Evolutionary conservation across 2,113 vertebrate species (phyloP), one percentile per base, ranked within the genome.

Genomic region (Odontesthes bonariensis): DNA sequence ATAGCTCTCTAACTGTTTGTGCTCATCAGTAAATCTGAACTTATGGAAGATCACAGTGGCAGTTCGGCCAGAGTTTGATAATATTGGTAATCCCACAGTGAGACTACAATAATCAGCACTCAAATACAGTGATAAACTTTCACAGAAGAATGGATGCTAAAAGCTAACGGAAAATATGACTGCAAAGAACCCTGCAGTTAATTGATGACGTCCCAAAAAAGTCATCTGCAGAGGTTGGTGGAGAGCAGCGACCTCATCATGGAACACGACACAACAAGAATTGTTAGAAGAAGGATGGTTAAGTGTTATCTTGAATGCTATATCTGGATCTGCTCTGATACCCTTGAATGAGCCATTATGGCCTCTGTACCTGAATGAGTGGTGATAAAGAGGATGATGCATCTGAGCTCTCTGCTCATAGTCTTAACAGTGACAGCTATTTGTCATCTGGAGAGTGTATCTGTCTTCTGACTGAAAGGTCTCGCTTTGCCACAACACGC

Each of bases 341-440:
- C 86, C 82, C 86, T 90, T 87, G 89, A 87, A 83, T 88, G 81
- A 65, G 73, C 81, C 69, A 42, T 77, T 73, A 52, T 81, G 81
- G 86, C 77, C 81, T 75, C 70, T 84, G 83, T 84, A 88, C 82
- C 85, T 87, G 87, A 83, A 60, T 88, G 86, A 84, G 76, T 75
- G 76, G 77, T 77, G 90, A 92, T 90, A 86, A 91, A 86, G 66
- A 68, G 44, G 74, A 85, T 90, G 86, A 90, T 64, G 44, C 83
- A 89, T 90, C 73, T 85, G 79, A 22, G 61, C 60, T 77, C 58
- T 71, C 64, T 22, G 55, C 61, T 86, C 68, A 53, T 63, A 53
- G 64, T 86, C 79, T 69, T 68, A 66, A 54, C 53, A 6, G 64
- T 78, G 81, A 83, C 63, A 32, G 68, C 77, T 66, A 73, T 87